Conservation (phyloP, 2,113 vertebrate genomes). For the Tor tambroides region DNA sequence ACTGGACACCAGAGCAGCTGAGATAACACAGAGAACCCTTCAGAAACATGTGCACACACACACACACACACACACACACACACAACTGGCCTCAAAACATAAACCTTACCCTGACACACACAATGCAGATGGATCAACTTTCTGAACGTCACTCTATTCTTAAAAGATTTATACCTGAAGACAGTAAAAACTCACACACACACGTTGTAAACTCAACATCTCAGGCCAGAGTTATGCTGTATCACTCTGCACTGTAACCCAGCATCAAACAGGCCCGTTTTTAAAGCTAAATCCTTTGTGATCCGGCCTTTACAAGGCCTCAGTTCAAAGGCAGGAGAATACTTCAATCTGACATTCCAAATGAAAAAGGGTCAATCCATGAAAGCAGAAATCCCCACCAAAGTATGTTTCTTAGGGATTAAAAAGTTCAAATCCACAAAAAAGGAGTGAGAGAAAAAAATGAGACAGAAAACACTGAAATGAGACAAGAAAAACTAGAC, state of each 20-base stretch:
- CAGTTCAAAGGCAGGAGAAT: constrained; percentile 30
- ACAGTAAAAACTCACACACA: constrained; percentile 8
- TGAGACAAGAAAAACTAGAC: background rate
- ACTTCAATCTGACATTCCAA: constrained; percentile 23
- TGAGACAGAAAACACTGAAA: background rate
- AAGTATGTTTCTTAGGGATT: constrained; percentile 34
- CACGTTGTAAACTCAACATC: background rate
- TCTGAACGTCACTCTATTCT: background rate
- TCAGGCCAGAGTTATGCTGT: constrained; percentile 10
- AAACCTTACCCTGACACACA: background rate
- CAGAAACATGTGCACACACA: background rate
- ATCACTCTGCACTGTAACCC: constrained; percentile 26
- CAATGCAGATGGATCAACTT: constrained; percentile 40
- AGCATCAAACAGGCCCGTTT: constrained; percentile 28
- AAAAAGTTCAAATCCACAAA: constrained; percentile 7
- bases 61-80: background rate
- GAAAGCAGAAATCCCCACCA: constrained; percentile 24
- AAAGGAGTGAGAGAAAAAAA: background rate
- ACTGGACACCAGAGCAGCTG: constrained; percentile 45
- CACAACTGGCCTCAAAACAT: constrained; percentile 25
- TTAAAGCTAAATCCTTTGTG: constrained; percentile 26
- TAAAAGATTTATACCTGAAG: background rate
- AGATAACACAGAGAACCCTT: constrained; percentile 36
- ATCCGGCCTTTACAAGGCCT: constrained; percentile 35
- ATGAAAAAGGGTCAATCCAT: constrained; percentile 13